Percentiles rank a stretch among this genome's conserved stretches.
phyloP scores from a whole-genome alignment of 2,888 invertebrate species.

The Ctena decussata region DNA sequence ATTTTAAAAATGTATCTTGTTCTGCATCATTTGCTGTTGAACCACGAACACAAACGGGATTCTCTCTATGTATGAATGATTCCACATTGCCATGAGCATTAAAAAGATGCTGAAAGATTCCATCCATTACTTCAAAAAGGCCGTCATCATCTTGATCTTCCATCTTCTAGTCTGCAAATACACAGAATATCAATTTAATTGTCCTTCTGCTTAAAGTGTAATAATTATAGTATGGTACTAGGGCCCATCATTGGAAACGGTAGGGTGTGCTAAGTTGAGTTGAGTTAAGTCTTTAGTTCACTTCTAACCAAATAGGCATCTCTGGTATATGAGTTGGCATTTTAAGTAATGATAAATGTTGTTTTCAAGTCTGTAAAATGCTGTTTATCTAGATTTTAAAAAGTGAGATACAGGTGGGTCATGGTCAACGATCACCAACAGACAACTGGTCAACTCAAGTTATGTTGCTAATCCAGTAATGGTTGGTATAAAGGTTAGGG shows the following conservation, averaged over 20 bases:
- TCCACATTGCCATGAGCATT: not conserved
- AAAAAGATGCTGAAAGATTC: not conserved
- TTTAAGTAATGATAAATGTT: too few relatives aligned
- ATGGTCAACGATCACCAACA: too few relatives aligned
- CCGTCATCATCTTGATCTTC: not conserved
- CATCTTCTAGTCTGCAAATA: not conserved
- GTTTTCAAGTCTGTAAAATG: too few relatives aligned
- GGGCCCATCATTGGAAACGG: not conserved
- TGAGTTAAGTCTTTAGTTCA: too few relatives aligned
- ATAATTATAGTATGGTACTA: too few relatives aligned
- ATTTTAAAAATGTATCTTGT: slow-evolving; percentile 10
- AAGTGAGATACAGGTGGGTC: too few relatives aligned
- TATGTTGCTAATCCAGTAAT: not conserved
- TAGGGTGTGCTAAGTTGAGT: too few relatives aligned
- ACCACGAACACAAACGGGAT: slow-evolving; percentile 23
- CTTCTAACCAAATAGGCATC: too few relatives aligned
- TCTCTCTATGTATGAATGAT: not conserved
- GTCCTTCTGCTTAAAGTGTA: too few relatives aligned
- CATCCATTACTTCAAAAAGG: slow-evolving; percentile 2
- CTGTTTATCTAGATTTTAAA: too few relatives aligned
- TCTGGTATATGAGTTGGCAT: too few relatives aligned
- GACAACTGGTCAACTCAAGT: too few relatives aligned
- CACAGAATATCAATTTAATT: not conserved
- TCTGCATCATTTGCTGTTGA: not conserved
- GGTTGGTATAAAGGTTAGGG: not conserved